phyloP scores from a whole-genome alignment of 2,888 invertebrate genomes.

The Drosophila ustulata region DNA sequence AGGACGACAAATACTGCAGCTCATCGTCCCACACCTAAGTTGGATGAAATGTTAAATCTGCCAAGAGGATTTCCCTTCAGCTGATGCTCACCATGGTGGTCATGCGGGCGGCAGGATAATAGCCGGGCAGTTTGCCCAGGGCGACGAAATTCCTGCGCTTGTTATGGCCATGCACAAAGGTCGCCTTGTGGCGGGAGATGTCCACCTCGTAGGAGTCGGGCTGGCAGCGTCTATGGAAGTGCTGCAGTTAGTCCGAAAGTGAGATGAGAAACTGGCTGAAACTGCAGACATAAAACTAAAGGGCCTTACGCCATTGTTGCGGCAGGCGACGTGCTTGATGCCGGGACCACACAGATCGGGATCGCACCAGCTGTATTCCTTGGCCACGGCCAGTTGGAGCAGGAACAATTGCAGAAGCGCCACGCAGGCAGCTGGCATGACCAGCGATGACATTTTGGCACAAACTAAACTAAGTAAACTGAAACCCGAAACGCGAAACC shows the following conservation, averaged over 20 bases:
- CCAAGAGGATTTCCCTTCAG: too few relatives aligned
- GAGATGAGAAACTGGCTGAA: not conserved
- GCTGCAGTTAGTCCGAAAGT: slow-evolving; percentile 51
- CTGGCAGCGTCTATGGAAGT: slow-evolving; percentile 76
- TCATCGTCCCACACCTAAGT: slow-evolving; percentile 84
- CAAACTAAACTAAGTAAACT: not conserved
- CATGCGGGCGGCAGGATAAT: slow-evolving; percentile 83
- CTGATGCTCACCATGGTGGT: slow-evolving; percentile 82
- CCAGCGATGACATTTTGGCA: slow-evolving; percentile 48
- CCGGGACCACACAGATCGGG: slow-evolving; percentile 70
- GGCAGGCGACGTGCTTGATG: slow-evolving; percentile 80
- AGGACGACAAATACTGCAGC: slow-evolving; percentile 81
- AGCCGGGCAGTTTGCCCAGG: slow-evolving; percentile 83
- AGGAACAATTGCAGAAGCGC: slow-evolving; percentile 53
- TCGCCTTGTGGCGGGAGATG: slow-evolving; percentile 66
- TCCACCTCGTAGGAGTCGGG: slow-evolving; percentile 80
- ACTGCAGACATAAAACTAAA: too few relatives aligned
- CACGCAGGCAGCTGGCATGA: slow-evolving; percentile 47
- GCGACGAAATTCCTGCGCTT: slow-evolving; percentile 83
- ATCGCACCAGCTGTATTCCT: slow-evolving; percentile 80
- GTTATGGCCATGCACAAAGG: slow-evolving; percentile 83
- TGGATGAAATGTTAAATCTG: not conserved
- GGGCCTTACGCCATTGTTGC: slow-evolving; percentile 80
- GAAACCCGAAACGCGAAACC: slow-evolving; percentile 4
- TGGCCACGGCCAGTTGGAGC: slow-evolving; percentile 45